Percentiles rank a stretch among this genome's conserved stretches.
Evolutionary conservation across 2,797 vertebrate genomes (phyloP).

Genomic region (Erpetoichthys calabaricus): DNA sequence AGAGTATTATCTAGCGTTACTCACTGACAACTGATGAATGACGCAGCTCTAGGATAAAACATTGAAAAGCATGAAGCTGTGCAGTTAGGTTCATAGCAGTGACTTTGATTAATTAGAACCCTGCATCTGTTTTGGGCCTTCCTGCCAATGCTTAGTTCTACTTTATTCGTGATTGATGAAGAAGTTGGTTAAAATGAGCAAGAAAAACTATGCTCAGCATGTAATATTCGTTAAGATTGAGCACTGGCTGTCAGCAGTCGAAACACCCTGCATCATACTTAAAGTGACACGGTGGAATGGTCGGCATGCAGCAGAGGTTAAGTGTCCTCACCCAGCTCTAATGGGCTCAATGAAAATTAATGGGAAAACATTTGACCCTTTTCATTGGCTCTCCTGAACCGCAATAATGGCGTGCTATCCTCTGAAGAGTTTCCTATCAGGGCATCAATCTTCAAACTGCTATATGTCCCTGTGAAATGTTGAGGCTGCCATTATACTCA

Average conservation of each 20-base stretch:
- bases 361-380: conserved; percentile 30
- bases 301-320: conserved; percentile 32
- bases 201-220: conserved; percentile 10
- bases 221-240: conserved; percentile 8
- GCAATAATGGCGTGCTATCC: conserved; percentile 8
- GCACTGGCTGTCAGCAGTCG: conserved; percentile 2
- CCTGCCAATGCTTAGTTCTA: conserved; percentile 31
- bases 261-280: conserved; percentile 19
- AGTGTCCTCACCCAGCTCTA: conserved; percentile 34
- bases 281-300: conserved; percentile 29
- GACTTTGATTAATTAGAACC: conserved; percentile 58
- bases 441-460: conserved; percentile 13
- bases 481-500: too few relatives aligned
- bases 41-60: not conserved
- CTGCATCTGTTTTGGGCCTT: conserved; percentile 27
- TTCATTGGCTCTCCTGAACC: conserved; percentile 16
- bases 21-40: not conserved
- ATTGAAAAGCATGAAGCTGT: conserved; percentile 14
- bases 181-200: conserved; percentile 7
- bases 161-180: conserved; percentile 33
- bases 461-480: not conserved
- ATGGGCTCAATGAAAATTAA: conserved; percentile 25
- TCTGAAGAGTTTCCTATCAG: conserved; percentile 2
- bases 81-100: conserved; percentile 20
- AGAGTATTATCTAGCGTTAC: too few relatives aligned